Percentiles rank a stretch among this genome's conserved stretches.
Conservation (phyloP, 1,140 invertebrate genomes). For the Nixonia krombeini region DNA sequence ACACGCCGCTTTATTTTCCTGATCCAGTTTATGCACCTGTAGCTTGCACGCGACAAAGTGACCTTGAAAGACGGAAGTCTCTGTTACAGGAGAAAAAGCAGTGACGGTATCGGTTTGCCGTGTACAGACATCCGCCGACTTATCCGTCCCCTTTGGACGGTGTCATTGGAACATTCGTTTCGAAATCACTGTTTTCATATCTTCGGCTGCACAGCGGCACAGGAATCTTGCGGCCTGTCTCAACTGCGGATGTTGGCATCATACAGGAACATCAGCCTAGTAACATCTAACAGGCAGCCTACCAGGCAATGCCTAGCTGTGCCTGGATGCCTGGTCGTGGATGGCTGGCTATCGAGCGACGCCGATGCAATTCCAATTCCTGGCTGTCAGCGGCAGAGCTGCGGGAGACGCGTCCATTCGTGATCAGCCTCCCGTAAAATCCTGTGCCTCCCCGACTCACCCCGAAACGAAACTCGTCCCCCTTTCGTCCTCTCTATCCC, state of each 20-base stretch:
- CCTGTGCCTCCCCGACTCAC: slow-evolving; percentile 62
- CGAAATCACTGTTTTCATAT: slow-evolving; percentile 4
- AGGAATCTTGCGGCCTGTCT: slow-evolving; percentile 9
- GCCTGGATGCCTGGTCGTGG: slow-evolving; percentile 54
- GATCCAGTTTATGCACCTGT: no score
- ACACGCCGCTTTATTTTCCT: no score
- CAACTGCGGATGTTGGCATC: slow-evolving; percentile 13
- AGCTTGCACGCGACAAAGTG: no score
- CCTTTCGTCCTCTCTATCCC: slow-evolving; percentile 25
- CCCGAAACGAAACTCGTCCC: slow-evolving; percentile 59
- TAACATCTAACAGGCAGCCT: slow-evolving; percentile 40
- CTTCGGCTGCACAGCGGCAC: slow-evolving; percentile 3
- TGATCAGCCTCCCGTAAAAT: slow-evolving; percentile 70
- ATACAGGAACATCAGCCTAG: slow-evolving; percentile 34
- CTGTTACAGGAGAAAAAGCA: no score
- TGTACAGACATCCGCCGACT: no score
- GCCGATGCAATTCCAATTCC: slow-evolving; percentile 73
- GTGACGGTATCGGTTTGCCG: no score
- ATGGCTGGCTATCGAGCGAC: slow-evolving; percentile 70
- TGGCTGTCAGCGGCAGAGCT: slow-evolving; percentile 72
- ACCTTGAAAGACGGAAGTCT: no score
- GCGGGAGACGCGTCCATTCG: slow-evolving; percentile 72
- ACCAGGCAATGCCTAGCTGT: slow-evolving; percentile 42
- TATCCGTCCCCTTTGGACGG: no score
- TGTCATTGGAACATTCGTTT: background rate